Evolutionary conservation across 2,888 invertebrate species (phyloP), one percentile per base, ranked within the genome.

Genomic region (Synanthedon tipuliformis): DNA sequence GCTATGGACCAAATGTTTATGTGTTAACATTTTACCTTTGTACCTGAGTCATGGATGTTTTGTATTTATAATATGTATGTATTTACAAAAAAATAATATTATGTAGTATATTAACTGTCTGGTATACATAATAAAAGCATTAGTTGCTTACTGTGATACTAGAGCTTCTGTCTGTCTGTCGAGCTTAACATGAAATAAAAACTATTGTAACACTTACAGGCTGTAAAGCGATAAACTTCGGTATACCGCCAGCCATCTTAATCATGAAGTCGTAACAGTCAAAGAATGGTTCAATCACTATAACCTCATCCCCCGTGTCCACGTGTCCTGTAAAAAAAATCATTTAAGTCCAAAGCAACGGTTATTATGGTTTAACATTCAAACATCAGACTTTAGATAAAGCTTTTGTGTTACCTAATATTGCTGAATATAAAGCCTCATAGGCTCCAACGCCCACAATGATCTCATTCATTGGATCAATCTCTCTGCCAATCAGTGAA

Each of bases 191-290:
- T 27, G 7, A 27, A 27, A 27, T 8, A 27, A 8, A 27, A 0
- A 3, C 18, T 27, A 8, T 8, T 1, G 27, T 27, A 7, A 45
- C 4, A 80, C 88, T 90, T 81, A 95, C 94, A 55, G 95, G 93
- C 78, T 93, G 90, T 18, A 99, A 85, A 0, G 98, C 93, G 60
- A 99, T 94, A 73, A 94, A 98, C 57, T 90, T 93, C 0, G 97
- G 93, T 15, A 90, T 85, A 0, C 98, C 99, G 1, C 96, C 95
- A 2, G 97, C 96, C 64, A 92, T 91, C 61, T 89, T 90, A 12
- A 98, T 94, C 95, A 99, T 97, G 1, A 97, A 97, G 61, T 94
- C 95, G 70, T 99, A 99, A 72, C 98, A 99, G 80, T 99, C 99
- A 73, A 97, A 99, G 82, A 93, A 99, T 0, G 99, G 99, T 75